Percentiles rank a stretch among this genome's conserved stretches.
Evolutionary conservation across 2,797 vertebrate genomes (phyloP).

Genomic region (Hipposideros larvatus): DNA sequence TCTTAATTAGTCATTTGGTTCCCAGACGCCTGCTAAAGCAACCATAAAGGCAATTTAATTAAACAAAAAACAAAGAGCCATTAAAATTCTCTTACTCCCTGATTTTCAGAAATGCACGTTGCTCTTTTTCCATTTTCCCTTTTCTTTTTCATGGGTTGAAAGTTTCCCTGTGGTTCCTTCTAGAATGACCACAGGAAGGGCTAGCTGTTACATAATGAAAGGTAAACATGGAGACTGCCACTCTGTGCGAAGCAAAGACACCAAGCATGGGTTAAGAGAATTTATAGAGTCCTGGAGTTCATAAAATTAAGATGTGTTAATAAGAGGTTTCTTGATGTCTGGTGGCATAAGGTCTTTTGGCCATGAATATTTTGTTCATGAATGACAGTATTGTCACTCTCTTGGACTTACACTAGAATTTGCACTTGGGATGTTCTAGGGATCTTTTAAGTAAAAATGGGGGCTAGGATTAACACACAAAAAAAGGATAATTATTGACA

Average conservation of each 20-base stretch:
- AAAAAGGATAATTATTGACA: background rate
- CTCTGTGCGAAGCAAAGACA: background rate
- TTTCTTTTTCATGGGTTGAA: background rate
- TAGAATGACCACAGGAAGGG: background rate
- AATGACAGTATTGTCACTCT: background rate
- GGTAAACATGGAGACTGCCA: background rate
- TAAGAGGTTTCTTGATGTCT: background rate
- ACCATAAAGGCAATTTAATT: constrained; percentile 70
- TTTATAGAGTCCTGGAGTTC: background rate
- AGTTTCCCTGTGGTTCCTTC: background rate
- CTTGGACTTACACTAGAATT: background rate
- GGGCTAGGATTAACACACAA: background rate
- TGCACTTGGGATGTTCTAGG: background rate
- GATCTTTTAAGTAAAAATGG: background rate
- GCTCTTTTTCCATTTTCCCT: background rate
- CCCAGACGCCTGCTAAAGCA: constrained; percentile 57
- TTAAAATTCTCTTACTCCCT: constrained; percentile 50
- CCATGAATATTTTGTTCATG: background rate
- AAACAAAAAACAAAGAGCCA: constrained; percentile 50
- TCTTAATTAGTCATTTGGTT: constrained; percentile 77
- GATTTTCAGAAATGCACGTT: background rate
- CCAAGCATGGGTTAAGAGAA: background rate
- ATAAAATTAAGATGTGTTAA: background rate
- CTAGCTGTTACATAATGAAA: background rate
- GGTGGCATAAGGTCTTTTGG: background rate